Conservation (phyloP, 2,113 vertebrate species). For the Paratilapia polleni region DNA sequence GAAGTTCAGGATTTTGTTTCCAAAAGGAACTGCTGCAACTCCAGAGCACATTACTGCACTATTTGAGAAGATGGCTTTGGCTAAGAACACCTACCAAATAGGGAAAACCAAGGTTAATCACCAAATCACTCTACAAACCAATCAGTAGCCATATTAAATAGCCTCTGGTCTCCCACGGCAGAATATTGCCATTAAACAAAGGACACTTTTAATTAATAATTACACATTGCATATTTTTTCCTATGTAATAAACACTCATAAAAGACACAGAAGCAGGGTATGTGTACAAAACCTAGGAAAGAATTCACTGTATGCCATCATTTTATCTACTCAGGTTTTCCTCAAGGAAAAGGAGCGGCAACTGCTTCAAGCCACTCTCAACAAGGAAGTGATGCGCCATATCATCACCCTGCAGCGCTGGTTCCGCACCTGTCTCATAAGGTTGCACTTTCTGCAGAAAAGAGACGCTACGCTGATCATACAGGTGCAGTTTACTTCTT, state of each 20-base stretch:
- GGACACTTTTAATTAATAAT: neutral
- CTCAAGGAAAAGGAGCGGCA: slow-evolving; percentile 89
- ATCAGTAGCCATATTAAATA: neutral
- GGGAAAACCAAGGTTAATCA: slow-evolving; percentile 88
- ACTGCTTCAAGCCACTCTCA: slow-evolving; percentile 86
- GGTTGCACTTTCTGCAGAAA: slow-evolving; percentile 83
- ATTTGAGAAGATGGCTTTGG: slow-evolving; percentile 82
- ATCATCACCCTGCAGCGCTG: slow-evolving; percentile 92
- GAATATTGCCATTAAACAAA: too few relatives aligned
- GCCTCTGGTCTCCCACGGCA: neutral
- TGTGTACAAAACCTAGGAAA: neutral
- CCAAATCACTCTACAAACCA: neutral
- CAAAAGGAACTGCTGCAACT: slow-evolving; percentile 80
- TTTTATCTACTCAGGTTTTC: slow-evolving; percentile 84
- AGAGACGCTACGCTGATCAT: slow-evolving; percentile 81
- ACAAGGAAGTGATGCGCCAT: slow-evolving; percentile 86
- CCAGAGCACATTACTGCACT: slow-evolving; percentile 86
- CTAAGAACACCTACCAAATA: slow-evolving; percentile 88
- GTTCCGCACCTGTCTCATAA: slow-evolving; percentile 86
- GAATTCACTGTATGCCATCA: neutral
- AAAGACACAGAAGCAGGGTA: neutral
- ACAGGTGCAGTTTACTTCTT: slow-evolving; percentile 78
- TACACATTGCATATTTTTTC: neutral
- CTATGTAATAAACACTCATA: neutral
- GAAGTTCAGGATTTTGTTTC: slow-evolving; percentile 90